phyloP scores from a whole-genome alignment of 2,797 vertebrate genomes.

The Anguilla megastoma region DNA sequence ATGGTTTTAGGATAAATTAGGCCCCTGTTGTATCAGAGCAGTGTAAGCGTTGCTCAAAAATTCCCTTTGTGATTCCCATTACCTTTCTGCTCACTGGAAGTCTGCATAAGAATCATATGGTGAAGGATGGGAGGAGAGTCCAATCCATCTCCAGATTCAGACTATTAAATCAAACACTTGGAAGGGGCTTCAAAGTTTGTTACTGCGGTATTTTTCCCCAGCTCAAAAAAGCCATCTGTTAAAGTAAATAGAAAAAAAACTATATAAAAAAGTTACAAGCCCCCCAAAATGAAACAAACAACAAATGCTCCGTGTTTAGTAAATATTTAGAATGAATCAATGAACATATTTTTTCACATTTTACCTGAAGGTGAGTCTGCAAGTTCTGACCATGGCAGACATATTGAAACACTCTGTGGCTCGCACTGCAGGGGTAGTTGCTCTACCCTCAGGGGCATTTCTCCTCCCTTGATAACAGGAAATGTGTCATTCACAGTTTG shows the following conservation, averaged over 20 bases:
- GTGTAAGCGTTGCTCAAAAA: not conserved
- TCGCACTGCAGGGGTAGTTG: not conserved
- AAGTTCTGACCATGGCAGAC: conserved; percentile 12
- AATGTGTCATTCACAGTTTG: conserved; percentile 28
- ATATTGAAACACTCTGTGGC: conserved; percentile 25
- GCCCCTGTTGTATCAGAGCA: not conserved
- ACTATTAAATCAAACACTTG: conserved; percentile 57
- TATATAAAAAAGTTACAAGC: not conserved
- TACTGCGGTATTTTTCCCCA: conserved; percentile 35
- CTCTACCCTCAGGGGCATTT: not conserved
- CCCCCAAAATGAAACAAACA: not conserved
- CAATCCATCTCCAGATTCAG: conserved; percentile 53
- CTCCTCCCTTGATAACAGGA: conserved; percentile 16
- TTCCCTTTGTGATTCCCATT: not conserved
- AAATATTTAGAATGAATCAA: not conserved
- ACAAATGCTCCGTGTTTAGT: not conserved
- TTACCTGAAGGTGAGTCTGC: not conserved
- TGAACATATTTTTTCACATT: not conserved
- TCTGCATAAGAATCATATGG: conserved; percentile 34
- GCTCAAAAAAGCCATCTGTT: conserved; percentile 47
- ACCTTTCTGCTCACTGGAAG: not conserved
- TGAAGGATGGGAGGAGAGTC: conserved; percentile 52
- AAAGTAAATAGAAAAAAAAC: conserved; percentile 53
- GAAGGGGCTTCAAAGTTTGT: conserved; percentile 54
- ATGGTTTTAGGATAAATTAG: too few species aligned